Conservation (phyloP, 2,888 invertebrate genomes). For the Microchrysa polita region DNA sequence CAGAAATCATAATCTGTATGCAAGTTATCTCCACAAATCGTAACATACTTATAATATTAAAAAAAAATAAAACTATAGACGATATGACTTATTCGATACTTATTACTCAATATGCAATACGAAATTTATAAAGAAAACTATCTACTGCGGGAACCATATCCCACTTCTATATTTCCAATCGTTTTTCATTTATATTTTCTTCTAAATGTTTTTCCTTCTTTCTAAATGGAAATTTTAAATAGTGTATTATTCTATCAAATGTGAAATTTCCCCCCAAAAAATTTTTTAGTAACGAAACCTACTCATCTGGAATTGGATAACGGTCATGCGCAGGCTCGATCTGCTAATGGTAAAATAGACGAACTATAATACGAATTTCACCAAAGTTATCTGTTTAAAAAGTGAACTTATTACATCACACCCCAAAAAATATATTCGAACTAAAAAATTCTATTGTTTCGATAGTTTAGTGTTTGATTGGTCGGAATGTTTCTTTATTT, state of each 20-base stretch:
- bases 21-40: too few relatives aligned
- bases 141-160: constrained; percentile 16
- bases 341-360: constrained; percentile 79
- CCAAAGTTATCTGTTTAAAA: neutral
- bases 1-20: too few relatives aligned
- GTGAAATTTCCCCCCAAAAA: constrained; percentile 33
- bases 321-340: constrained; percentile 71
- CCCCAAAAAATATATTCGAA: too few relatives aligned
- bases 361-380: neutral
- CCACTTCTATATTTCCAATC: neutral
- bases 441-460: too few relatives aligned
- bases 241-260: constrained; percentile 17
- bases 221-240: constrained; percentile 22
- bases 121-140: neutral
- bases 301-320: constrained; percentile 75
- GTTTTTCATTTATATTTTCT: constrained; percentile 2
- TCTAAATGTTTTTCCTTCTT: constrained; percentile 23
- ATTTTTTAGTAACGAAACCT: constrained; percentile 70
- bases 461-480: too few relatives aligned
- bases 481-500: too few relatives aligned
- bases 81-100: too few relatives aligned
- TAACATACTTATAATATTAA: too few relatives aligned
- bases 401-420: too few relatives aligned
- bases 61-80: too few relatives aligned
- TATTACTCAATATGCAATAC: neutral